A percentile compares a stretch with the other conserved stretches of the same genome.
phyloP scores from a whole-genome alignment of 2,113 vertebrate species.

The Tinamus guttatus region DNA sequence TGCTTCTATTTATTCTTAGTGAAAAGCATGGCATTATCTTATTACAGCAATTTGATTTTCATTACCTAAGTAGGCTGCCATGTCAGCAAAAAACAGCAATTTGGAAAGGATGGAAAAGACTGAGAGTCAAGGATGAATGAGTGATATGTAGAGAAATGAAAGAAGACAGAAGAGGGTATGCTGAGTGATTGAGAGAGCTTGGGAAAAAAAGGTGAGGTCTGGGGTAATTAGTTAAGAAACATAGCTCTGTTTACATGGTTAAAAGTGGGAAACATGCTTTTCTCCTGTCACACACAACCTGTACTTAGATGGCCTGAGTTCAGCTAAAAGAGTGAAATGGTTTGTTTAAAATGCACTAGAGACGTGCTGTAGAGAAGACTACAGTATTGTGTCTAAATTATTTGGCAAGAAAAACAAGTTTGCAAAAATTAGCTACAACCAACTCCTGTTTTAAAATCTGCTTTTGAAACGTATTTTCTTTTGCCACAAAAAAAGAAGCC shows the following conservation, averaged over 20 bases:
- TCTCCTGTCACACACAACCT: not conserved
- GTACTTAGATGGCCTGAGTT: not conserved
- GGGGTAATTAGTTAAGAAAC: constrained; percentile 14
- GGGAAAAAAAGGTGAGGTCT: constrained; percentile 13
- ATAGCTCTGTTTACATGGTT: not conserved
- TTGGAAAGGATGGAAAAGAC: constrained; percentile 52
- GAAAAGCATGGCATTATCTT: constrained; percentile 62
- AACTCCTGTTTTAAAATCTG: not conserved
- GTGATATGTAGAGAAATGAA: constrained; percentile 33
- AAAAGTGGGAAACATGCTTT: not conserved
- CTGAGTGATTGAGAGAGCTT: constrained; percentile 41
- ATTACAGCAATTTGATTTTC: constrained; percentile 65
- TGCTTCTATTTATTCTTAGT: constrained; percentile 62
- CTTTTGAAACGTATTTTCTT: not conserved
- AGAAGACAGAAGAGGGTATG: not conserved
- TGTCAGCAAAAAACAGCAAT: constrained; percentile 50
- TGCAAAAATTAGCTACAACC: not conserved
- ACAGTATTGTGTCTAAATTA: not conserved
- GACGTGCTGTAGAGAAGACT: not conserved
- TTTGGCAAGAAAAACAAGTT: not conserved
- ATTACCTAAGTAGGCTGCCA: constrained; percentile 53
- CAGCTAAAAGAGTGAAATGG: not conserved
- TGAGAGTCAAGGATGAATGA: constrained; percentile 6
- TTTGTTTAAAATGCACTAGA: not conserved
- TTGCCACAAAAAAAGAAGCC: not conserved